Evolutionary conservation across 2,797 vertebrate genomes (phyloP).

Genomic region (Sebastes glaucus): DNA sequence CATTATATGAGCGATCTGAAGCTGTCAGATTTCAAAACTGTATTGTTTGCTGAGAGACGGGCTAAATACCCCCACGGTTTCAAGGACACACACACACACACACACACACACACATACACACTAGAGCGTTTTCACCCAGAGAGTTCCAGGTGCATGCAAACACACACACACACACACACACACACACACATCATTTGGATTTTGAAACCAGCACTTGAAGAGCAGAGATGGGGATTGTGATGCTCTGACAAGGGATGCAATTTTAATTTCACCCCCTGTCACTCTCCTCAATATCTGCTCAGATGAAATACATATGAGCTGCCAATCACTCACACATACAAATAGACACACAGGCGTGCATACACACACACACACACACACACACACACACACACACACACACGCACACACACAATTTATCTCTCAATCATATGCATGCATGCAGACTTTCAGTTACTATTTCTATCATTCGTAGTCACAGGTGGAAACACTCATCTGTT

Average conservation of each 20-base stretch:
- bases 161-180: background rate
- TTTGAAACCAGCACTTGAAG: constrained; percentile 76
- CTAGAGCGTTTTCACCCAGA: background rate
- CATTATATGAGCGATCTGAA: constrained; percentile 77
- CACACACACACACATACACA: background rate
- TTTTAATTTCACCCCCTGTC: constrained; percentile 86
- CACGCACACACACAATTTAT: background rate
- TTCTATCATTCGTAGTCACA: constrained; percentile 7
- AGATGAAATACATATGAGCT: constrained; percentile 80
- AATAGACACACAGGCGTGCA: constrained; percentile 6
- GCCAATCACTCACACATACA: constrained; percentile 75
- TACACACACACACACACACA: constrained; percentile 9
- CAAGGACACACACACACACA: background rate
- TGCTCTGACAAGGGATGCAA: constrained; percentile 79
- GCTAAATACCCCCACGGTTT: constrained; percentile 67
- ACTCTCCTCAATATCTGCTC: constrained; percentile 69
- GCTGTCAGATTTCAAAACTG: constrained; percentile 80
- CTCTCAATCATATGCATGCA: constrained; percentile 20
- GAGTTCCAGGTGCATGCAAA: constrained; percentile 10
- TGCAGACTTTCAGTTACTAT: constrained; percentile 24
- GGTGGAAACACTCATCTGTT: background rate
- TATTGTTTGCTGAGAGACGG: constrained; percentile 77
- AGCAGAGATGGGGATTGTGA: constrained; percentile 72
- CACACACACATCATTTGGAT: constrained; percentile 24
- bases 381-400: constrained; percentile 3